phyloP scores from a whole-genome alignment of 2,888 invertebrate genomes.

The Habrosyne pyritoides region DNA sequence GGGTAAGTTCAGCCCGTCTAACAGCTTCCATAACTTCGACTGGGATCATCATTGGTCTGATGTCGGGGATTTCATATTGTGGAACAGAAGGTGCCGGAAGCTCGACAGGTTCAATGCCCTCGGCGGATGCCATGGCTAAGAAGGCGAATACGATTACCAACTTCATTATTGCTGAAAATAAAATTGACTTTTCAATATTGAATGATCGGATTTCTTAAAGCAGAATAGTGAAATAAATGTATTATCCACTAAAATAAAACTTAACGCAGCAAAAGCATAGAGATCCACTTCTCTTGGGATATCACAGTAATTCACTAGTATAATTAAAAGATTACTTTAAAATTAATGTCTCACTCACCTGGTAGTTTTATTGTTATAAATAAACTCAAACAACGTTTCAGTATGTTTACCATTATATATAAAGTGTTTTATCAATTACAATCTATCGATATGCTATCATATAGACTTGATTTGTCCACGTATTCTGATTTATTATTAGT shows the following conservation, averaged over 20 bases:
- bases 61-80: conserved; percentile 14
- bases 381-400: conserved; percentile 38
- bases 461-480: conserved; percentile 62
- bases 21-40: conserved; percentile 28
- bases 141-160: conserved; percentile 56
- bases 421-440: conserved; percentile 30
- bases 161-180: conserved; percentile 51
- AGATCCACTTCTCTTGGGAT: too few relatives aligned
- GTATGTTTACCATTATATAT: conserved; percentile 26
- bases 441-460: conserved; percentile 46
- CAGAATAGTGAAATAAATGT: background rate
- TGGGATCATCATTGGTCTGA: conserved; percentile 30
- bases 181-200: background rate
- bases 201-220: background rate
- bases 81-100: conserved; percentile 21
- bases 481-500: conserved; percentile 37
- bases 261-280: background rate
- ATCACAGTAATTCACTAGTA: too few relatives aligned
- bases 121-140: conserved; percentile 52
- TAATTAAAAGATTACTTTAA: background rate
- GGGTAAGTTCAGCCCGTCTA: conserved; percentile 13
- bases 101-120: conserved; percentile 23
- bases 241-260: background rate
- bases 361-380: conserved; percentile 42
- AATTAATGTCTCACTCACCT: conserved; percentile 46